phyloP scores from a whole-genome alignment of 2,113 vertebrate species.

The Ranitomeya imitator region DNA sequence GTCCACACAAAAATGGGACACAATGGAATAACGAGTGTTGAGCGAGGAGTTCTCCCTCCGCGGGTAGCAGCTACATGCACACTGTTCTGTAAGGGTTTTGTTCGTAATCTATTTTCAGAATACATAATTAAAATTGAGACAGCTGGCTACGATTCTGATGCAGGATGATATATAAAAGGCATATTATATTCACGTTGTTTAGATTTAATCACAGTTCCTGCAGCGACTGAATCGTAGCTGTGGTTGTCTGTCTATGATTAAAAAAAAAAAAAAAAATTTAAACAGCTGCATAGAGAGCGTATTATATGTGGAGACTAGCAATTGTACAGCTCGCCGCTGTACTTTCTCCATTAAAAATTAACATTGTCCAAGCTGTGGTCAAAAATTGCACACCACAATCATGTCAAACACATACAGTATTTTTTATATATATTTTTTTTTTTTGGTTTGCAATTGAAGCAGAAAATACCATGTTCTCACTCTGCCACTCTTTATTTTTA shows the following conservation, averaged over 20 bases:
- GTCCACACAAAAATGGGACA: background rate
- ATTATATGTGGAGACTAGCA: conserved; percentile 24
- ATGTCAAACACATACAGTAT: background rate
- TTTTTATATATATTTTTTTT: background rate
- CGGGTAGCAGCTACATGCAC: background rate
- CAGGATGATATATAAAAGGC: conserved; percentile 53
- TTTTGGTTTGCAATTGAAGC: background rate
- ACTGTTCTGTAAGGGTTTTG: conserved; percentile 37
- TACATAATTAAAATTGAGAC: conserved; percentile 52
- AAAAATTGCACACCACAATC: background rate
- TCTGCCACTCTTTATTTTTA: background rate
- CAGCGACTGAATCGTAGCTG: conserved; percentile 9
- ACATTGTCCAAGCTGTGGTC: background rate
- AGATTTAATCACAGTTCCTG: conserved; percentile 40
- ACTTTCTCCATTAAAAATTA: background rate
- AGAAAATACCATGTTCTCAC: background rate
- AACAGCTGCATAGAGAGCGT: conserved; percentile 31
- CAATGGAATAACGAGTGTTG: background rate
- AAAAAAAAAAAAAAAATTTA: background rate
- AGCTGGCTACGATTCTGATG: conserved; percentile 45
- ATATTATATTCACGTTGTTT: conserved; percentile 55
- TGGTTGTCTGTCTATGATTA: conserved; percentile 36
- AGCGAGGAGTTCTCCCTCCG: background rate
- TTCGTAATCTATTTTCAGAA: conserved; percentile 45
- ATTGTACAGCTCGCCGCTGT: background rate